These are phyloP conservation scores for Moxostoma hubbsi DNA, from an alignment of 2,797 vertebrate species.

Conservation along the genomic window DNA sequence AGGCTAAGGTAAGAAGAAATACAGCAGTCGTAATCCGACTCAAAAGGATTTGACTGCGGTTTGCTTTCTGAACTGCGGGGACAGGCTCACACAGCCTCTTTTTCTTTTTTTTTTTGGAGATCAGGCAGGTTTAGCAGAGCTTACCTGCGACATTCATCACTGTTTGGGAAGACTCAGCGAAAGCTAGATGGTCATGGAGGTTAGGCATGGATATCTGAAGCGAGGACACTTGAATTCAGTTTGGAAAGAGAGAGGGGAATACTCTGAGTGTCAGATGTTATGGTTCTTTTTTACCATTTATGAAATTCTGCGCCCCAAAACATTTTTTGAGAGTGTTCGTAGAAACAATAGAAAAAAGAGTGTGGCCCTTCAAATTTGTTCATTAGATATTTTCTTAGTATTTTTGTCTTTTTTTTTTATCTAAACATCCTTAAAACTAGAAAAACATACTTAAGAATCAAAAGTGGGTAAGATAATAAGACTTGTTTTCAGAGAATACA, in stretches of 20 bases:
- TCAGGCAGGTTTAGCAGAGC: constrained; percentile 67
- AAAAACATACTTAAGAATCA: too few species aligned
- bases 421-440: too few species aligned
- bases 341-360: constrained; percentile 71
- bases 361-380: constrained; percentile 50
- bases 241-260: constrained; percentile 32
- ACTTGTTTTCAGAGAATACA: too few species aligned
- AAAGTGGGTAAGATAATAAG: too few species aligned
- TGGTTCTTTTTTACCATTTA: background rate
- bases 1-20: constrained; percentile 65
- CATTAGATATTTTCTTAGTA: background rate
- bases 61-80: constrained; percentile 57
- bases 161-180: constrained; percentile 72
- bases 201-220: constrained; percentile 59
- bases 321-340: constrained; percentile 7
- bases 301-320: background rate
- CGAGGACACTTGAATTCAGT: constrained; percentile 44
- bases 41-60: constrained; percentile 73
- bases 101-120: constrained; percentile 50
- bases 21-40: constrained; percentile 65
- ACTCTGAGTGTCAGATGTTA: constrained; percentile 27
- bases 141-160: constrained; percentile 66
- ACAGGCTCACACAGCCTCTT: constrained; percentile 59
- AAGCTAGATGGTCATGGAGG: constrained; percentile 69
- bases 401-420: too few species aligned